Percentiles rank a stretch among this genome's conserved stretches.
These are phyloP conservation scores for Distichodus sexfasciatus DNA, from an alignment of 2,797 vertebrate genomes.

Conservation along the genomic window DNA sequence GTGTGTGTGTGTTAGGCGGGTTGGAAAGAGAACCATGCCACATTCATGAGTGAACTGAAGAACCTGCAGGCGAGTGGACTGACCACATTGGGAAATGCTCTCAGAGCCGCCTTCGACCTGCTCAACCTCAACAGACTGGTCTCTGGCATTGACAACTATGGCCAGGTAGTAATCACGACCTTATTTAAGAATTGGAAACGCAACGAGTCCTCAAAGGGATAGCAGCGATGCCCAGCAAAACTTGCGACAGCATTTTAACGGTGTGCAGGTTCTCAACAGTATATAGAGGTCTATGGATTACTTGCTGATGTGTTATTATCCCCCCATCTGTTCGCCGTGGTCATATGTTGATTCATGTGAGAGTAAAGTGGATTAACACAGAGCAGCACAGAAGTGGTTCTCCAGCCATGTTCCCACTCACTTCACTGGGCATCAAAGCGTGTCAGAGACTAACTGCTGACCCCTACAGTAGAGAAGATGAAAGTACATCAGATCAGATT, in stretches of 20 bases:
- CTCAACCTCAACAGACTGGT: conserved; percentile 98
- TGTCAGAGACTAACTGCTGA: conserved; percentile 45
- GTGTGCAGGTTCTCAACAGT: no score
- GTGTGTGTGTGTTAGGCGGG: conserved; percentile 82
- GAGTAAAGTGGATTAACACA: no score
- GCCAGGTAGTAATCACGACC: conserved; percentile 81
- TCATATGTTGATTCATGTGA: no score
- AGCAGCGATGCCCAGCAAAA: no score
- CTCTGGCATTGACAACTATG: conserved; percentile 99
- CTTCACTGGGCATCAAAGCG: conserved; percentile 24
- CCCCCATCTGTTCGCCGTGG: no score
- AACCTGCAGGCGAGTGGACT: conserved; percentile 95
- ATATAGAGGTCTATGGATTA: no score
- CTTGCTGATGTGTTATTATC: no score
- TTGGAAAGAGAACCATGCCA: conserved; percentile 98
- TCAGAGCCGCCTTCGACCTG: conserved; percentile 94
- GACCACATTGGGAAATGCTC: conserved; percentile 91
- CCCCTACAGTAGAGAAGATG: conserved; percentile 39
- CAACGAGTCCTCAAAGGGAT: no score
- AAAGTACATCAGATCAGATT: conserved; percentile 16
- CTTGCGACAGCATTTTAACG: no score
- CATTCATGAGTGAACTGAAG: conserved; percentile 98
- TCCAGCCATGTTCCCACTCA: background rate
- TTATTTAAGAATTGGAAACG: no score
- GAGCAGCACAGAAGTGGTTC: no score